Conservation (phyloP, 2,797 vertebrate genomes). For the Chaetodon trifasciatus region DNA sequence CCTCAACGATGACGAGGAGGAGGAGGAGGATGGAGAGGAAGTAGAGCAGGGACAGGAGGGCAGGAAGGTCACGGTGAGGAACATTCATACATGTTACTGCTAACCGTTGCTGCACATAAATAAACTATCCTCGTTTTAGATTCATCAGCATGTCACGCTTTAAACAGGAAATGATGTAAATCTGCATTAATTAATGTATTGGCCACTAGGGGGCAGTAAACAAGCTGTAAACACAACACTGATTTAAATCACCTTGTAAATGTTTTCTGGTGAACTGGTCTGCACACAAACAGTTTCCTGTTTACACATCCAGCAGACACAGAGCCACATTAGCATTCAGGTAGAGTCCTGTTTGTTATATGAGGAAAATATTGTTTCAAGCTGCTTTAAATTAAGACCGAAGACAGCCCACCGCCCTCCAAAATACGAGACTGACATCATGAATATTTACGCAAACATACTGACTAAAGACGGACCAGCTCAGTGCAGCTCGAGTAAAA, state of each 20-base stretch:
- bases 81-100: background rate
- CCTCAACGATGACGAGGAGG: conserved; percentile 89
- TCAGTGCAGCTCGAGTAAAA: too few relatives aligned
- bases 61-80: conserved; percentile 92
- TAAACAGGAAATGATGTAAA: background rate
- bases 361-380: background rate
- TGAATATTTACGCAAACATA: too few relatives aligned
- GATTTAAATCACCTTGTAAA: background rate
- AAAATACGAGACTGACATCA: too few relatives aligned
- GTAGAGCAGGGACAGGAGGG: conserved; percentile 89
- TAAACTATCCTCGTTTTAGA: background rate
- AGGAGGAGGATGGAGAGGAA: conserved; percentile 82
- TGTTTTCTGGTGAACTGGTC: background rate
- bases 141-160: background rate
- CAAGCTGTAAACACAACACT: background rate
- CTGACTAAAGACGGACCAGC: too few relatives aligned
- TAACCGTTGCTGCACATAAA: background rate
- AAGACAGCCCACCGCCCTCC: too few relatives aligned
- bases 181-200: background rate
- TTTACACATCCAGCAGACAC: background rate
- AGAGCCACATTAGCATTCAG: background rate
- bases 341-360: background rate
- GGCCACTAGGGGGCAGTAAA: background rate
- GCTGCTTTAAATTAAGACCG: background rate
- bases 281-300: background rate